Evolutionary conservation across 1,140 invertebrate genomes (phyloP), one percentile per base, ranked within the genome.

Genomic region (Temnothorax nylanderi): DNA sequence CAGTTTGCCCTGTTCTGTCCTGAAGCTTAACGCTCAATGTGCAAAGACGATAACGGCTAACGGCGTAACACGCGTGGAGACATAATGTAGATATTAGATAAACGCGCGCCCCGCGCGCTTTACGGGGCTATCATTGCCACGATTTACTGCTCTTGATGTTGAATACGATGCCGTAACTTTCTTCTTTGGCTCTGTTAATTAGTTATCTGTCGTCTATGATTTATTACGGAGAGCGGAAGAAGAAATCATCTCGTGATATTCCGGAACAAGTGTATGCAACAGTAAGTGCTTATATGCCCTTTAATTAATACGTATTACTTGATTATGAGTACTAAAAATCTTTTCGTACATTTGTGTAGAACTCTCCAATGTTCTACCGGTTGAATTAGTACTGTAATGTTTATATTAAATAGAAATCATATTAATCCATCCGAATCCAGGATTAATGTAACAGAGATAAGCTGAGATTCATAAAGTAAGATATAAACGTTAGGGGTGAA

Each of bases 31-130:
- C 78, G 64, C 67, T 85, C 74, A 58, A 75, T 18, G 21, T 85
- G 32, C 26, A 21, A 78, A 85, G 51, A 60, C 67, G 67, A 86
- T 88, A 60, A 67, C 37, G 60, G 65, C n/a, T 88, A 60, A 67
- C 37, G 60, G 65, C n/a, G n/a, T 78, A 85, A 74, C 65, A 21
- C 65, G 64, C 41, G 32, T 47, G 54, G 54, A 26, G 49, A 65
- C 67, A 77, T 74, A 78, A 69, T 21, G 44, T 34, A 41, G n/a
- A 56, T 49, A 86, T 62, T 62, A 74, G 69, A 47, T 37, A 64
- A 60, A 54, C 47, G 37, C 5, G 72, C 34, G 82, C 51, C 2
- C 26, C 26, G 26, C 26, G 32, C 34, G 37, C 49, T 81, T 81
- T 64, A 80, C 51, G 44, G 37, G n/a, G 34, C 64, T 47, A 54